Evolutionary conservation across 2,797 vertebrate species (phyloP), one percentile per base, ranked within the genome.

Genomic region (Catostomus latipinnis): DNA sequence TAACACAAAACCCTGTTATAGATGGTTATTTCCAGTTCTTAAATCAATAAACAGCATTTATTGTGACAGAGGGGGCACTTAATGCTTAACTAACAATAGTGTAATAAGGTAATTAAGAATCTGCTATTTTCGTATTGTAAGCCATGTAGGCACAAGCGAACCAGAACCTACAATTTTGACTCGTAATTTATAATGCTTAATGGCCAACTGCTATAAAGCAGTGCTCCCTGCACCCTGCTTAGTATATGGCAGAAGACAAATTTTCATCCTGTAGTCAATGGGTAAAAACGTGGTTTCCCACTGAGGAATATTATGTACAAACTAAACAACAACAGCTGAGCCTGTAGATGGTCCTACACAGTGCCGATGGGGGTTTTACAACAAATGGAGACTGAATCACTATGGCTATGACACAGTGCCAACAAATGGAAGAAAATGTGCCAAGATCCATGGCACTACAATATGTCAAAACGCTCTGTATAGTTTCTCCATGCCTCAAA

Each of bases 241-340:
- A 67, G 54, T 74, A 67, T 16, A 58, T 67, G 71, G 71, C 71
- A 80, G 18, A 67, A 80, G 11, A 54, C 72, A 82, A 74, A 76
- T 82, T 75, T 74, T 74, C 56, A 78, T 34, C 34, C 34, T 0
- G 16, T 3, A 34, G 86, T 80, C 70, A 85, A 86, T 86, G 82
- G 88, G 86, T 89, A 90, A 87, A 82, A 86, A 85, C 72, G 74
- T 75, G 73, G 57, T 73, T 88, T 76, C 78, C 82, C 86, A 82
- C 83, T 49, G 79, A 88, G 88, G 80, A 83, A 80, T 77, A 81
- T 61, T 79, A 67, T 86, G 76, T 81, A 82, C 57, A 81, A 54
- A 34, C 34, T 34, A 34, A 34, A 66, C 74, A 22, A 81, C 80
- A 82, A 86, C 87, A 89, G 89, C 87, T 89, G 86, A 89, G 87